Percentiles rank a stretch among this genome's conserved stretches.
phyloP scores from a whole-genome alignment of 2,113 vertebrate species.

The Spizaetus ornatus region DNA sequence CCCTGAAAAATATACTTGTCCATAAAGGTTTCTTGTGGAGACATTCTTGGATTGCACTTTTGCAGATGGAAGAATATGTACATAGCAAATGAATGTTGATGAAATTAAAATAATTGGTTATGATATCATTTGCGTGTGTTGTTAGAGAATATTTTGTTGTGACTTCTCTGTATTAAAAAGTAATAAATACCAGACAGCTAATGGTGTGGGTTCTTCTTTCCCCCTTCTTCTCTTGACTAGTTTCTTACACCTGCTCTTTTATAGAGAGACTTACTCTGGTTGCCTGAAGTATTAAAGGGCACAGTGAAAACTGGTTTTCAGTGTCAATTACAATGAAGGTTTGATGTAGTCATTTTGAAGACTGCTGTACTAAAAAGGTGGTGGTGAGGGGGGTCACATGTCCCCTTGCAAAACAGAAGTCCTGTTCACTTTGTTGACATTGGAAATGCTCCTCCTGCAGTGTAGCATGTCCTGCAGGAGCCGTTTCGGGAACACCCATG shows the following conservation, averaged over 20 bases:
- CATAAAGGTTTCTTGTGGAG: constrained; percentile 64
- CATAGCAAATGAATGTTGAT: constrained; percentile 77
- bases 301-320: not conserved
- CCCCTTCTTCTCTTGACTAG: not conserved
- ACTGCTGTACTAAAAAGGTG: not conserved
- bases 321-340: not conserved
- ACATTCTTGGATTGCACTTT: constrained; percentile 78
- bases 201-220: constrained; percentile 32
- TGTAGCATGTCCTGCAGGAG: rapidly evolving
- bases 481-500: rapidly evolving
- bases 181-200: constrained; percentile 72
- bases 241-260: not conserved
- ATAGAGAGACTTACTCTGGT: not conserved
- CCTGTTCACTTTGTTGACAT: not conserved
- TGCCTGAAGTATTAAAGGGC: not conserved
- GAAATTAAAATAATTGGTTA: constrained; percentile 73
- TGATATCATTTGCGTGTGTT: constrained; percentile 70
- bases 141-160: constrained; percentile 77
- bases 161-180: constrained; percentile 78
- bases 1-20: constrained; percentile 42
- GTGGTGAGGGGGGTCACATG: not conserved
- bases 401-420: not conserved
- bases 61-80: constrained; percentile 74
- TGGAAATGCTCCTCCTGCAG: not conserved
- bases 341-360: not conserved